Conservation (phyloP, 2,888 invertebrate species). For the Blomia tropicalis region DNA sequence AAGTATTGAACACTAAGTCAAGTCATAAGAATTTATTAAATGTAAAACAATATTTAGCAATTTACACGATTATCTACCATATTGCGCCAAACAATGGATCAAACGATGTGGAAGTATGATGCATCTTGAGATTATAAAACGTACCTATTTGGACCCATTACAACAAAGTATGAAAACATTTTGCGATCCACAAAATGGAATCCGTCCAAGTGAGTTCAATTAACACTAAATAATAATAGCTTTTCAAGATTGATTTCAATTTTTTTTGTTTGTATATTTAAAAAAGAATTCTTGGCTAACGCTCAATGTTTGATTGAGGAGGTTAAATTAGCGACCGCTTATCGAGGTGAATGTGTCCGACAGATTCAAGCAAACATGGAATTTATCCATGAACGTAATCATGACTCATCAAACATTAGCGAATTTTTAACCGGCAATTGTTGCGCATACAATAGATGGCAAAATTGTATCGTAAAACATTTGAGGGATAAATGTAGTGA, state of each 20-base stretch:
- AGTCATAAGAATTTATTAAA: no score
- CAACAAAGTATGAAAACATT: neutral
- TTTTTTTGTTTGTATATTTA: no score
- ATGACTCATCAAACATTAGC: neutral
- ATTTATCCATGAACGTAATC: neutral
- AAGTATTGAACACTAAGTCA: neutral
- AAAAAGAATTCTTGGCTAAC: neutral
- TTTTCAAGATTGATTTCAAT: neutral
- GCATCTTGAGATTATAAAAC: neutral
- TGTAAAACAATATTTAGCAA: neutral
- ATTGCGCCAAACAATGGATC: neutral
- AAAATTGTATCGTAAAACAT: neutral
- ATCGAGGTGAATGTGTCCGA: neutral
- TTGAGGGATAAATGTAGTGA: neutral
- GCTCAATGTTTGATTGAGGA: neutral
- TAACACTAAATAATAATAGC: neutral
- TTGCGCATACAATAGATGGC: slow-evolving; percentile 1
- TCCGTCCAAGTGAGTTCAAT: neutral
- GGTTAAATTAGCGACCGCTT: neutral
- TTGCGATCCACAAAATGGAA: neutral
- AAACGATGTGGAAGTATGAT: neutral
- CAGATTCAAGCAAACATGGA: neutral
- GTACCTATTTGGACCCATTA: neutral
- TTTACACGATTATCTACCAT: slow-evolving; percentile 2
- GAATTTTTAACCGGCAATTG: neutral